Evolutionary conservation across 1,140 invertebrate genomes (phyloP).

Genomic region (Lineus longissimus): DNA sequence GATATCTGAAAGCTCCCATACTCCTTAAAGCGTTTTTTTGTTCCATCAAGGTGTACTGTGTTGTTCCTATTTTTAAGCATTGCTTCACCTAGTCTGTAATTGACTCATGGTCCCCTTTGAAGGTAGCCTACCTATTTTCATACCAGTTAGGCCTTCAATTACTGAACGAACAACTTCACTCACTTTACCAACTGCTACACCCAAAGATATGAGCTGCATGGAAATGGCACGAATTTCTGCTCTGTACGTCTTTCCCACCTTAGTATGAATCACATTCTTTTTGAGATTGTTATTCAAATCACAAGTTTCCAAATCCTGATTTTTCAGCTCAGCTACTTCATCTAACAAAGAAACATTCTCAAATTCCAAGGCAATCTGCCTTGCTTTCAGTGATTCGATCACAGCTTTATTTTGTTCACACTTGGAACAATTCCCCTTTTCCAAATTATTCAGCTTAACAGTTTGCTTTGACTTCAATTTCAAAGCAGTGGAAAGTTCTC

Average conservation of each 20-base stretch:
- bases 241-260: background rate
- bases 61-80: background rate
- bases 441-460: background rate
- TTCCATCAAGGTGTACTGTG: background rate
- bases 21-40: constrained; percentile 3
- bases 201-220: background rate
- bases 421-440: background rate
- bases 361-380: no score
- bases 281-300: background rate
- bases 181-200: background rate
- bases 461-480: background rate
- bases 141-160: background rate
- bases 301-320: no score
- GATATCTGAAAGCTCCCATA: background rate
- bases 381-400: background rate
- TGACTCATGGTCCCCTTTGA: background rate
- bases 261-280: background rate
- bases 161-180: background rate
- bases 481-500: background rate
- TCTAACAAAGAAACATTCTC: no score
- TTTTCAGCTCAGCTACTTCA: no score
- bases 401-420: background rate
- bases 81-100: background rate
- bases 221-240: background rate
- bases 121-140: background rate